These are phyloP conservation scores for Chouioia cunea DNA, from an alignment of 2,888 invertebrate species.

Conservation along the genomic window DNA sequence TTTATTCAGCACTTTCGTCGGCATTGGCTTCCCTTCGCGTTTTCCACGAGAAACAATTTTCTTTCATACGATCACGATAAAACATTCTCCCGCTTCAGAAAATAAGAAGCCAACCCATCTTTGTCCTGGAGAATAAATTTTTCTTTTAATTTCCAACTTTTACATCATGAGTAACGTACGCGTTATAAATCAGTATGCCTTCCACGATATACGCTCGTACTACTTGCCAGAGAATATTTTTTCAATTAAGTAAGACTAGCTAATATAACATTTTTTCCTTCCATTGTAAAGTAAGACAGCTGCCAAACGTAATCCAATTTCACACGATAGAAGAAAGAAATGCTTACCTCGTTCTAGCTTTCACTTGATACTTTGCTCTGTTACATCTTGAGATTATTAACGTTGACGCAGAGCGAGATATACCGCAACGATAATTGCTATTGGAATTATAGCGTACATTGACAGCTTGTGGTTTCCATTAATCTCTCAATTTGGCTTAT, in stretches of 20 bases:
- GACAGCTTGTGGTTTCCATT: too few species aligned
- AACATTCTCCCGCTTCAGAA: constrained; percentile 2
- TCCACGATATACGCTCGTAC: background rate
- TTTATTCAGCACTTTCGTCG: constrained; percentile 24
- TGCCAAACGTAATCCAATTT: background rate
- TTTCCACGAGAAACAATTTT: constrained; percentile 30
- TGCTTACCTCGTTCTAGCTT: background rate
- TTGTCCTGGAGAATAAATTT: background rate
- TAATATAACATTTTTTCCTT: constrained; percentile 14
- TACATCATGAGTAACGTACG: constrained; percentile 12
- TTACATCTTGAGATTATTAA: background rate
- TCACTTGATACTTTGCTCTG: constrained; percentile 2
- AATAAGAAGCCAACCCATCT: constrained; percentile 3
- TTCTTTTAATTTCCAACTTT: constrained; percentile 18
- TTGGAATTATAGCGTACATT: too few species aligned
- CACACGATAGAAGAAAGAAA: constrained; percentile 1
- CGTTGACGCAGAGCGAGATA: too few species aligned
- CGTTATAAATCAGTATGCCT: background rate
- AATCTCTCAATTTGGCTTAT: too few species aligned
- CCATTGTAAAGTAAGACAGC: constrained; percentile 1
- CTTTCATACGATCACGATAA: constrained; percentile 8
- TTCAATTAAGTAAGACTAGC: constrained; percentile 26
- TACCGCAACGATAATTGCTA: too few species aligned
- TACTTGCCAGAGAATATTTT: background rate
- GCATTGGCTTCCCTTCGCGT: background rate